Conservation (phyloP, 2,113 vertebrate species). For the Hydrolagus affinis region DNA sequence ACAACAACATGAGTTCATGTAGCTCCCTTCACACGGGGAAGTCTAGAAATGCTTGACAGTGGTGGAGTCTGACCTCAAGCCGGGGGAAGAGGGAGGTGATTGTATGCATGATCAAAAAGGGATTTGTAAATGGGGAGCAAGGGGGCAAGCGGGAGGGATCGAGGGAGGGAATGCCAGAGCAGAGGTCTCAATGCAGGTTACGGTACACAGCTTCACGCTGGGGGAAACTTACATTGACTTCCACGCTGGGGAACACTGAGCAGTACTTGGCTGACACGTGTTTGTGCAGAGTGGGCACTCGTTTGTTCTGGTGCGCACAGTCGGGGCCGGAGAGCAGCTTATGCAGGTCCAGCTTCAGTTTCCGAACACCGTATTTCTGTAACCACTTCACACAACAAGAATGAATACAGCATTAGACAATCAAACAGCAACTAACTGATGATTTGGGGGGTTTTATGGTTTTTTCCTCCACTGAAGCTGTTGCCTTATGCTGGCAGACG, state of each 20-base stretch:
- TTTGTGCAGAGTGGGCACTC: constrained; percentile 43
- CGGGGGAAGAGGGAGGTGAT: no score
- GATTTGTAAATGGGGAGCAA: no score
- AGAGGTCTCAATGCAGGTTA: neutral
- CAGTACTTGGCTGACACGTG: constrained; percentile 55
- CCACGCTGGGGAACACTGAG: constrained; percentile 54
- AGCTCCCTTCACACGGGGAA: no score
- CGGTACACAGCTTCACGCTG: neutral
- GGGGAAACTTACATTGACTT: constrained; percentile 54
- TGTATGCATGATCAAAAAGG: no score
- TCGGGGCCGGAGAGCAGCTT: constrained; percentile 53
- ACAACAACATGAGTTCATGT: no score
- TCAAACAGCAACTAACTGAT: no score
- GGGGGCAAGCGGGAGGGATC: no score
- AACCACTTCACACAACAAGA: constrained; percentile 57
- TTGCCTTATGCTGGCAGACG: neutral
- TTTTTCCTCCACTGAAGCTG: neutral
- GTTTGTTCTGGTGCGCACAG: constrained; percentile 51
- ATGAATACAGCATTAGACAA: constrained; percentile 35
- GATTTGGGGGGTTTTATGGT: neutral
- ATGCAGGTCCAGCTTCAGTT: constrained; percentile 62
- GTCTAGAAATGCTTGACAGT: no score
- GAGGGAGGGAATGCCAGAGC: no score
- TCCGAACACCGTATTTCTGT: constrained; percentile 57
- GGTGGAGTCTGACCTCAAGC: no score